A percentile compares a stretch with the other conserved stretches of the same genome.
Conservation (phyloP, 2,113 vertebrate species). For the Ursus arctos region DNA sequence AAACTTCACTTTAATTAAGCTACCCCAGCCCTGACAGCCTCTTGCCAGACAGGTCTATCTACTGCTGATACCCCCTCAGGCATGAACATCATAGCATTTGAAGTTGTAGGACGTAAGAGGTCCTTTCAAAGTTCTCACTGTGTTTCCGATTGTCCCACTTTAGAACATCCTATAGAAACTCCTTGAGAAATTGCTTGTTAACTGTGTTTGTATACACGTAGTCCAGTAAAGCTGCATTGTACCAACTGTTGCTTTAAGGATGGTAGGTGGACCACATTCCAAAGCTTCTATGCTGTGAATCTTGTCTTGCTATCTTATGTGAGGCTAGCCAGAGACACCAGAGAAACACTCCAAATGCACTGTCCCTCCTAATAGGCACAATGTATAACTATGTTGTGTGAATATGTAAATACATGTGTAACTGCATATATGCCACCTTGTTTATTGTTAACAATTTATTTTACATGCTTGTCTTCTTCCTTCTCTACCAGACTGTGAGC, state of each 20-base stretch:
- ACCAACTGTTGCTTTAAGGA: neutral
- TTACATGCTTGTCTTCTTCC: neutral
- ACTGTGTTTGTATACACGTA: neutral
- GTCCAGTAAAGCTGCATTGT: neutral
- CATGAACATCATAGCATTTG: neutral
- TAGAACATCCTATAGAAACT: neutral
- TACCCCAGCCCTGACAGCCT: neutral
- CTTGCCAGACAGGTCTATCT: slow-evolving; percentile 46
- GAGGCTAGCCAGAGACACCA: neutral
- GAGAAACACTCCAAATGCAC: neutral
- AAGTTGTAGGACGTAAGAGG: neutral
- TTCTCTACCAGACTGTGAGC: neutral
- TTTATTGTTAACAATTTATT: slow-evolving; percentile 24
- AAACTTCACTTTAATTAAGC: neutral
- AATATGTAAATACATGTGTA: neutral
- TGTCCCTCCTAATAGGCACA: neutral
- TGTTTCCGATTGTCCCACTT: neutral
- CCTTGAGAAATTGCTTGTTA: neutral
- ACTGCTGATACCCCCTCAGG: slow-evolving; percentile 10
- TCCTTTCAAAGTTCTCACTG: slow-evolving; percentile 17
- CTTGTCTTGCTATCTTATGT: neutral
- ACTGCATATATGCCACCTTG: neutral
- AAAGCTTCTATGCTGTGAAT: neutral
- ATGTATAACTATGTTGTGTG: neutral
- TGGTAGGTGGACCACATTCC: slow-evolving; percentile 51